Evolutionary conservation across 1,140 invertebrate species (phyloP).

Genomic region (Ceratosolen solmsi): DNA sequence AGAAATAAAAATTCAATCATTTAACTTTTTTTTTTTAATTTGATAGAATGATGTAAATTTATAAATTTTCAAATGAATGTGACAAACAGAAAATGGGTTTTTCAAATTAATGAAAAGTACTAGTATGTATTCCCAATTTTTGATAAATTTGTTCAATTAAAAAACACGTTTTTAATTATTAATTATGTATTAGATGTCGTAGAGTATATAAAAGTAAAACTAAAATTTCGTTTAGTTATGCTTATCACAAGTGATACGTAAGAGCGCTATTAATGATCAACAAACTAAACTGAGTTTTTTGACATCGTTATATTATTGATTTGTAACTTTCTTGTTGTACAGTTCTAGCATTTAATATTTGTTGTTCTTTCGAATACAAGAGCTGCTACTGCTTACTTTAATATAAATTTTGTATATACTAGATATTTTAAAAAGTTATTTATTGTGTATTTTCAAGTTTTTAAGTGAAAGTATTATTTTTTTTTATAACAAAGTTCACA

Average conservation of each 20-base stretch:
- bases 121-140: background rate
- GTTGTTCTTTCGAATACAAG: conserved; percentile 37
- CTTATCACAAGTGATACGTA: background rate
- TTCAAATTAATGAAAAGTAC: conserved; percentile 23
- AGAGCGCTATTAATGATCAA: conserved; percentile 38
- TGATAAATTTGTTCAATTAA: conserved; percentile 4
- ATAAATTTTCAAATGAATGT: background rate
- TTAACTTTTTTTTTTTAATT: conserved; percentile 21
- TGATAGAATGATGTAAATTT: background rate
- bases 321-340: conserved; percentile 42
- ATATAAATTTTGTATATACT: conserved; percentile 28
- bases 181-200: conserved; percentile 15
- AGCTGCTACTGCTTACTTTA: conserved; percentile 42
- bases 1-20: conserved; percentile 17
- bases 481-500: conserved; percentile 41
- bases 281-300: conserved; percentile 30
- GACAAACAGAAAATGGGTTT: background rate
- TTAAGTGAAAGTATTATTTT: conserved; percentile 37
- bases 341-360: conserved; percentile 47
- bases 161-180: too few relatives aligned
- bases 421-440: conserved; percentile 36
- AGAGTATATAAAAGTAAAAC: conserved; percentile 41
- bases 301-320: conserved; percentile 28
- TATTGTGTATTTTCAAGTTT: conserved; percentile 35
- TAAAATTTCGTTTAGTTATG: conserved; percentile 32